Base-by-base conservation (phyloP, 2,888 invertebrate species). In the Rhingia campestris region DNA sequence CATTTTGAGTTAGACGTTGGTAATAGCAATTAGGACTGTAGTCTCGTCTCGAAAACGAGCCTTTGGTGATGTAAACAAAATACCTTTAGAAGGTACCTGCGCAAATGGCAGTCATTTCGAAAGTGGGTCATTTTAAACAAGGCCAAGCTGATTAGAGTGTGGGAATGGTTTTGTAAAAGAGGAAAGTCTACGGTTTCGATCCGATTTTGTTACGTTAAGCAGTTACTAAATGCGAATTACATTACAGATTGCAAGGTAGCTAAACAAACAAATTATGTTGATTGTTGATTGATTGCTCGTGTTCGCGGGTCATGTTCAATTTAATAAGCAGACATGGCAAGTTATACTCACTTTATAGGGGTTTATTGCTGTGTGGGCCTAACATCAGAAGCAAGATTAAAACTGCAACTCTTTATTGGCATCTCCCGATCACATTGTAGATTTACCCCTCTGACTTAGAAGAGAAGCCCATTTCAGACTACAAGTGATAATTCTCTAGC, bases 71-170 rank as follows among this genome's bases (percentile, higher is more conserved):
- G 66, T 3, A 41, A 22, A 22, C 22, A 43, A 53, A 35, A 33
- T 33, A 14, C 30, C 32, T 9, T n/a, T 7, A 4, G 9, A 5
- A 1, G 32, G 12, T 59, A 30, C 37, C 43, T 43, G n/a, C 22
- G 59, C 12, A 41, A 63, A 35, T 35, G 35, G 39, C 12, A 45
- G 22, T 22, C 22, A 61, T 33, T 58, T 43, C 5, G 35, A 43
- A 53, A 67, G 75, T 33, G 41, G 66, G 75, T 67, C 51, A 43
- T 30, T 75, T 6, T 22, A 14, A 59, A 12, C 49, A 37, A 56
- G 49, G 43, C 43, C 72, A n/a, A 0, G 22, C 12, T 1, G 61
- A 32, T 49, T 37, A 30, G 6, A n/a, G 7, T 37, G 35, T 56
- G 54, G 56, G 56, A 54, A 73, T 45, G 30, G 22, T 12, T 58